Percentiles rank a stretch among this genome's conserved stretches.
Conservation (phyloP, 1,140 invertebrate genomes). For the Microplitis mediator region DNA sequence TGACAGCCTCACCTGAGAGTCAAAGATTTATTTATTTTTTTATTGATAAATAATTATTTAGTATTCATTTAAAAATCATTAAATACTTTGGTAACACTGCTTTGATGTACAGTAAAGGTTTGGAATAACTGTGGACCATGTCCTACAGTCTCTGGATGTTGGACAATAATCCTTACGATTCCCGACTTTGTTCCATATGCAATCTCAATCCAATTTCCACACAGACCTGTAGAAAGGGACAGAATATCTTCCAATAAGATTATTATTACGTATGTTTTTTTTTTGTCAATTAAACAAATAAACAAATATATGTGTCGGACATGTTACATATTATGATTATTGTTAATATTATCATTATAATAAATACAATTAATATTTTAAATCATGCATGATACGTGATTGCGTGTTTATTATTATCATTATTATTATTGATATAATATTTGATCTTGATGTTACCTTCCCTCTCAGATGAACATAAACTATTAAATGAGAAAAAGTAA, state of each 20-base stretch:
- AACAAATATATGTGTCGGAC: background rate
- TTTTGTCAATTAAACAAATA: constrained; percentile 4
- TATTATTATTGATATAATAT: background rate
- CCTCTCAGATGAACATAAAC: constrained; percentile 61
- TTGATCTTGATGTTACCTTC: constrained; percentile 56
- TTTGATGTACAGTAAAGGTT: constrained; percentile 97
- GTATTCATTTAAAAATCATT: background rate
- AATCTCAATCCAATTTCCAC: constrained; percentile 99
- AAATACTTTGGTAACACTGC: constrained; percentile 88
- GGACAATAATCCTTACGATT: constrained; percentile 94
- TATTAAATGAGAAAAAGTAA: background rate
- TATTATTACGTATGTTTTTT: constrained; percentile 25
- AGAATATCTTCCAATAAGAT: constrained; percentile 36
- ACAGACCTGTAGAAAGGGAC: constrained; percentile 73
- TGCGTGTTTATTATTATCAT: constrained; percentile 5
- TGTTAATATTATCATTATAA: background rate
- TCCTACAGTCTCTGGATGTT: constrained; percentile 97
- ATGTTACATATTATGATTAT: background rate
- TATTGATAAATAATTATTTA: constrained; percentile 6
- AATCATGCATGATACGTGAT: constrained; percentile 1
- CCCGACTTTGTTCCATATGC: constrained; percentile 97
- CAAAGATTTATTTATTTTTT: constrained; percentile 8
- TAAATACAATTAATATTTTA: background rate
- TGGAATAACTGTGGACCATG: constrained; percentile 97
- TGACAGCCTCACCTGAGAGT: constrained; percentile 83